Evolutionary conservation across 2,888 invertebrate species (phyloP).

Genomic region (Andrena minutula): DNA sequence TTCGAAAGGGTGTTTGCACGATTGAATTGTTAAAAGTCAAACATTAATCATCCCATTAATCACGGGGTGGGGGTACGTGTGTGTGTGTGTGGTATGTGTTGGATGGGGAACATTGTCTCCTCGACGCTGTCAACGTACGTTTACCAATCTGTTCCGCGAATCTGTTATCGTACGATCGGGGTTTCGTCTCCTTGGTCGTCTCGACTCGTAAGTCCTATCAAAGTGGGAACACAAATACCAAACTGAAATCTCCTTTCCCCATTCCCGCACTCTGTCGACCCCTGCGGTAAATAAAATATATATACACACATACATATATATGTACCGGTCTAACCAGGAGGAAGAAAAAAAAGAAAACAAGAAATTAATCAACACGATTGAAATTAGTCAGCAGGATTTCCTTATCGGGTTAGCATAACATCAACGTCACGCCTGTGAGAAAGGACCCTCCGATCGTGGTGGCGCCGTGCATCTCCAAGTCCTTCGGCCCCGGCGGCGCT

Average conservation of each 20-base stretch:
- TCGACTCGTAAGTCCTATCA: constrained; percentile 29
- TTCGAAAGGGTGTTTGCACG: constrained; percentile 28
- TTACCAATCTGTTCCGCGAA: neutral
- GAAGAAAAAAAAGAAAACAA: constrained; percentile 50
- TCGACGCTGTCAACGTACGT: constrained; percentile 16
- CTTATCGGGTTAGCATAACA: constrained; percentile 55
- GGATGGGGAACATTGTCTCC: constrained; percentile 3
- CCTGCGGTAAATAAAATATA: constrained; percentile 70
- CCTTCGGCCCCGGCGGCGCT: constrained; percentile 29
- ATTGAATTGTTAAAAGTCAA: constrained; percentile 24
- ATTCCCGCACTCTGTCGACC: constrained; percentile 63
- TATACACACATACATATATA: constrained; percentile 32
- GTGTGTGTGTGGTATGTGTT: too few species aligned
- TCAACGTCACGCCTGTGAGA: constrained; percentile 56
- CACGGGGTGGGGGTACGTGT: too few species aligned
- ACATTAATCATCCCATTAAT: constrained; percentile 19
- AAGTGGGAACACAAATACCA: constrained; percentile 49
- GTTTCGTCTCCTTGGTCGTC: constrained; percentile 16
- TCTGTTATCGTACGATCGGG: neutral
- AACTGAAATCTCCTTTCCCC: constrained; percentile 54
- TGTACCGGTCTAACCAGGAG: constrained; percentile 57
- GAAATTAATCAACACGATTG: constrained; percentile 64
- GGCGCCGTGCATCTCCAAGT: constrained; percentile 50
- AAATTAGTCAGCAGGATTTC: constrained; percentile 63
- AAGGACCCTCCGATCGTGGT: constrained; percentile 46